Evolutionary conservation across 2,888 invertebrate genomes (phyloP).

Genomic region (Tortrix viridana): DNA sequence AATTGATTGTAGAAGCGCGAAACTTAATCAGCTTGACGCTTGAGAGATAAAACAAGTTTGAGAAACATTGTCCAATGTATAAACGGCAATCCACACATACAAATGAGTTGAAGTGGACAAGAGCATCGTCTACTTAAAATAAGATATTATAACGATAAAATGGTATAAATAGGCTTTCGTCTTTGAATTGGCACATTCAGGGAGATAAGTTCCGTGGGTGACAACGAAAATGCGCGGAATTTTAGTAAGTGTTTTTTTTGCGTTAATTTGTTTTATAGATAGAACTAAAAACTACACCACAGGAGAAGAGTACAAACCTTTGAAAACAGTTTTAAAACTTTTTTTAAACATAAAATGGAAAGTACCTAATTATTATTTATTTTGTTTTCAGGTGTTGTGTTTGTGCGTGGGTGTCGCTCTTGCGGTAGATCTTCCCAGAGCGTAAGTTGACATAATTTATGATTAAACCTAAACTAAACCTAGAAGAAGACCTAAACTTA

Average conservation of each 20-base stretch:
- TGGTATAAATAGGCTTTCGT: constrained; percentile 76
- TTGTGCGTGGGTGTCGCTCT: constrained; percentile 64
- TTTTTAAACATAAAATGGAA: too few relatives aligned
- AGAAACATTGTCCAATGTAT: constrained; percentile 67
- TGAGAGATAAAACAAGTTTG: constrained; percentile 55
- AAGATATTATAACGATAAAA: constrained; percentile 60
- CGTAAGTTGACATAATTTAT: constrained; percentile 47
- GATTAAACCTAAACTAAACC: too few relatives aligned
- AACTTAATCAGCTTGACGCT: constrained; percentile 42
- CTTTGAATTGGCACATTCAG: constrained; percentile 70
- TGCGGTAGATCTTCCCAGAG: constrained; percentile 56
- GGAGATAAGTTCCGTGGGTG: constrained; percentile 62
- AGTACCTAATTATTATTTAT: not conserved
- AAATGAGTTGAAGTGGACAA: constrained; percentile 69
- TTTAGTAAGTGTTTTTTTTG: constrained; percentile 61
- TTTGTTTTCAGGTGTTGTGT: constrained; percentile 62
- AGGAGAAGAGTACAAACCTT: not conserved
- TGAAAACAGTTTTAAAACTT: too few relatives aligned
- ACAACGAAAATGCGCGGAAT: constrained; percentile 72
- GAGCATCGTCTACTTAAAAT: constrained; percentile 65
- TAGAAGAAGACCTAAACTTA: too few relatives aligned
- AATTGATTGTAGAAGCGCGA: constrained; percentile 6
- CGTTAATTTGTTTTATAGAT: constrained; percentile 29
- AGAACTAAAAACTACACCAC: not conserved
- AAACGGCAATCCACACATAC: constrained; percentile 66